Evolutionary conservation across 2,797 vertebrate species (phyloP), one percentile per base, ranked within the genome.

Genomic region (Sciaenops ocellatus): DNA sequence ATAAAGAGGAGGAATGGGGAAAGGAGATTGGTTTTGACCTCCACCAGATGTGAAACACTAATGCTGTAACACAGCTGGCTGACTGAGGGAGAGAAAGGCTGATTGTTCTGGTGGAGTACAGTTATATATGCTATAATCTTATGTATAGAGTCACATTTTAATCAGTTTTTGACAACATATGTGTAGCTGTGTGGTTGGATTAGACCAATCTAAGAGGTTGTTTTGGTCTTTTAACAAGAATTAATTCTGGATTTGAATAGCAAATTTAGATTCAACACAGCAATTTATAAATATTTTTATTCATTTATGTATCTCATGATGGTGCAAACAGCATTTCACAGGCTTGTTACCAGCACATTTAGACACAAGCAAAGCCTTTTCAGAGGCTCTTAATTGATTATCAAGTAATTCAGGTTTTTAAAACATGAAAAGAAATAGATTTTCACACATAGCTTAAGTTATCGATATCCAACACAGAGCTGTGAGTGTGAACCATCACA

Each of bases 1-100:
- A 80, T 77, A 77, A 79, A 67, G 75, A 56, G 64, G 71, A 77
- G 67, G 61, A 69, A 74, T 4, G 68, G 75, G 82, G 66, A 85
- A 5, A 52, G 68, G 73, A 89, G 87, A 92, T 92, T 91, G 90
- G 26, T 85, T 90, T 86, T 89, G 86, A 86, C 86, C 88, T 90
- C 83, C 77, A 82, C 69, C 88, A 87, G 90, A 90, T 90, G 90
- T 86, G 78, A 76, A 80, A 54, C 62, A 63, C 69, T 88, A 89
- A 92, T 89, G 68, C 74, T 73, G 71, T 60, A 80, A 86, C 84
- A 82, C 82, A 90, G 76, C 80, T 88, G 88, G 81, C 52, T 75
- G 78, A 75, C 69, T 3, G 61, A 78, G 64, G 50, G 26, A 69
- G 26, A 47, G 38, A 59, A 9, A 50, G 60, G 73, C 34, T 48